phyloP scores from a whole-genome alignment of 1,140 invertebrate genomes.

The Rhopalosiphum maidis region DNA sequence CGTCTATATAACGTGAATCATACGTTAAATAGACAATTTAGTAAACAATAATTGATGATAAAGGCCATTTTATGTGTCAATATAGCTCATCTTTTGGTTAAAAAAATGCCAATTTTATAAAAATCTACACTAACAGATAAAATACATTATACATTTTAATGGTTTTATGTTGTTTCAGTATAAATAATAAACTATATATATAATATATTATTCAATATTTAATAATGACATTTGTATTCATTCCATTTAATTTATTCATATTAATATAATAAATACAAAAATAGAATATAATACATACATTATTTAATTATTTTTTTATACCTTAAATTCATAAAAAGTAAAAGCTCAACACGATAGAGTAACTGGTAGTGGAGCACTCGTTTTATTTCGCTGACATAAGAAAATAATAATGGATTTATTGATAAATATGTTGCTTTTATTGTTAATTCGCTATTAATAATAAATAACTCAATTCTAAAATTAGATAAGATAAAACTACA shows the following conservation, averaged over 20 bases:
- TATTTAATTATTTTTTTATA: not conserved
- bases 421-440: not conserved
- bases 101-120: not conserved
- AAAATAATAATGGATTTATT: not conserved
- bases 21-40: not conserved
- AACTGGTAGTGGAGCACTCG: not conserved
- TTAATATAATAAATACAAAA: not conserved
- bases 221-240: not conserved
- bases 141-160: conserved; percentile 2
- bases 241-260: not conserved
- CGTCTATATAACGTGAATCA: not conserved
- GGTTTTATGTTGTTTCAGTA: not conserved
- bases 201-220: not conserved
- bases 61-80: not conserved
- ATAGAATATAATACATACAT: not conserved
- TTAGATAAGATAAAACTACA: not conserved
- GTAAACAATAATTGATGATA: not conserved
- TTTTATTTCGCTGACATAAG: not conserved
- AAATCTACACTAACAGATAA: not conserved
- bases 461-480: not conserved
- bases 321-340: not conserved
- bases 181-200: not conserved
- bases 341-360: not conserved
- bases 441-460: not conserved
- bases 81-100: not conserved